Conservation (phyloP, 1,140 invertebrate genomes). For the Hyles euphorbiae region DNA sequence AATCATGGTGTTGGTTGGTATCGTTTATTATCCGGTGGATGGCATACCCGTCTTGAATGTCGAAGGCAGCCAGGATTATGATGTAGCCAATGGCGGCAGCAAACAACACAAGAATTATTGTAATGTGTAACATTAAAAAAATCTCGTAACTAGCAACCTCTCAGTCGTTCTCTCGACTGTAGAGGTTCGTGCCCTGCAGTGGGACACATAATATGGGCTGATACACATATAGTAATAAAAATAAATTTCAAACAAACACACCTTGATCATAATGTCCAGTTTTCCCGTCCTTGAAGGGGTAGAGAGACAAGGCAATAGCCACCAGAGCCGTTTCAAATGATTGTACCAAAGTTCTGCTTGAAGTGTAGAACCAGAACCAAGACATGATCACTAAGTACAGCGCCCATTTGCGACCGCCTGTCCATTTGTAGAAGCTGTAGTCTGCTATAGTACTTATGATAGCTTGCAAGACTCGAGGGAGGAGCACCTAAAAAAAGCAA, state of each 20-base stretch:
- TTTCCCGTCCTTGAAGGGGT: constrained; percentile 81
- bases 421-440: constrained; percentile 84
- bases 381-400: constrained; percentile 80
- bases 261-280: constrained; percentile 59
- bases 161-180: too few relatives aligned
- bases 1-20: too few relatives aligned
- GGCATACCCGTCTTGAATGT: too few relatives aligned
- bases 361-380: constrained; percentile 94
- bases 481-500: constrained; percentile 74
- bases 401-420: constrained; percentile 79
- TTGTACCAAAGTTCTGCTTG: constrained; percentile 89
- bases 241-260: constrained; percentile 22
- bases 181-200: too few relatives aligned
- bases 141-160: too few relatives aligned
- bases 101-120: too few relatives aligned
- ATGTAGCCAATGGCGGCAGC: too few relatives aligned
- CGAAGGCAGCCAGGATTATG: too few relatives aligned
- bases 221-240: too few relatives aligned
- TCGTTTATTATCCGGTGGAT: too few relatives aligned
- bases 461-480: constrained; percentile 88
- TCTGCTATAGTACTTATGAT: constrained; percentile 85
- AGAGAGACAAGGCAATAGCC: constrained; percentile 86
- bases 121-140: too few relatives aligned
- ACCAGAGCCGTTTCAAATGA: constrained; percentile 88
- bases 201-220: too few relatives aligned